A percentile compares a stretch with the other conserved stretches of the same genome.
Evolutionary conservation across 2,113 vertebrate genomes (phyloP).

Genomic region (Malurus melanocephalus): DNA sequence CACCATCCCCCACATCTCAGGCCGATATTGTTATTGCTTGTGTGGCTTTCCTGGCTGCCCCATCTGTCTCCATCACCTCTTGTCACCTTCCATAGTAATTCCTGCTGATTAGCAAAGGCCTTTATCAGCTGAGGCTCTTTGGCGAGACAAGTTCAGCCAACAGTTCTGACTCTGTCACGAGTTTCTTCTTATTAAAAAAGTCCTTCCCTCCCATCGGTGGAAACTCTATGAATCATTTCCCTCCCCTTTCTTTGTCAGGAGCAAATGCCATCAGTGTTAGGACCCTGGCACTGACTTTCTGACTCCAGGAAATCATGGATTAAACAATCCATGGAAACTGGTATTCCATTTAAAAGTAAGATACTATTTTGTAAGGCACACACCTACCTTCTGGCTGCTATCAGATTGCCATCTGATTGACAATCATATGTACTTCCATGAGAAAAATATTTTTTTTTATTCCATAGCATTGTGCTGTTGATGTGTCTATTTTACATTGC

Average conservation of each 20-base stretch:
- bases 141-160: conserved; percentile 17
- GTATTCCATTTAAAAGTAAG: background rate
- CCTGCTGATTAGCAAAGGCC: conserved; percentile 30
- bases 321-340: conserved; percentile 55
- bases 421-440: background rate
- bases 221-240: conserved; percentile 52
- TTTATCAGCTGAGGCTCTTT: conserved; percentile 26
- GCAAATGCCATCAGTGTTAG: conserved; percentile 30
- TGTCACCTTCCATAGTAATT: conserved; percentile 52
- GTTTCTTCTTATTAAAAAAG: conserved; percentile 1
- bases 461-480: background rate
- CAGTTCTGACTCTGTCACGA: conserved; percentile 5
- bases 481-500: background rate
- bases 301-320: conserved; percentile 35
- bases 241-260: conserved; percentile 49
- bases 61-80: conserved; percentile 39
- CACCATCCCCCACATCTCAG: background rate
- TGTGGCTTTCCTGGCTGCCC: conserved; percentile 23
- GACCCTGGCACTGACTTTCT: background rate
- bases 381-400: background rate
- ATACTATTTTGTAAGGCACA: background rate
- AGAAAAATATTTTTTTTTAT: background rate
- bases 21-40: background rate
- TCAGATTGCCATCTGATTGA: background rate
- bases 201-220: background rate